Percentiles rank a stretch among this genome's conserved stretches.
phyloP scores from a whole-genome alignment of 2,113 vertebrate species.

The Engraulis encrasicolus region DNA sequence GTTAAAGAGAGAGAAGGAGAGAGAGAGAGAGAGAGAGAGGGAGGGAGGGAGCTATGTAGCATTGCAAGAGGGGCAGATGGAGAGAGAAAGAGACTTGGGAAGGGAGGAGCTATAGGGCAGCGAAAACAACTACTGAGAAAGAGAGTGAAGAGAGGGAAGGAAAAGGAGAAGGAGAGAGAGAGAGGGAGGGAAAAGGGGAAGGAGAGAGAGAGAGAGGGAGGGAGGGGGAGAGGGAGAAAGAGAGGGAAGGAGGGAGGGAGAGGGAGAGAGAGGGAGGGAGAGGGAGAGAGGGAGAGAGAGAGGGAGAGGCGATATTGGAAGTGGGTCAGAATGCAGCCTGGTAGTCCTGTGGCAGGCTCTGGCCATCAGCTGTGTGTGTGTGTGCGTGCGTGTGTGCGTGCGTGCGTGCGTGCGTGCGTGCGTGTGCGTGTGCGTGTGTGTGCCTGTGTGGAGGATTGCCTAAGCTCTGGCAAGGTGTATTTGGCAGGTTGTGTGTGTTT shows the following conservation, averaged over 20 bases:
- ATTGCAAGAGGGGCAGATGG: no score
- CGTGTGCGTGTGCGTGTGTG: slow-evolving; percentile 35
- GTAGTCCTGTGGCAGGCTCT: slow-evolving; percentile 27
- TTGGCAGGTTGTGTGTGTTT: slow-evolving; percentile 55
- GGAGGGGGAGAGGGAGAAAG: not conserved
- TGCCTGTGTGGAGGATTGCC: slow-evolving; percentile 56
- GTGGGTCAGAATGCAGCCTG: slow-evolving; percentile 17
- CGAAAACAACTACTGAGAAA: no score
- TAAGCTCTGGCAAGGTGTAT: slow-evolving; percentile 61
- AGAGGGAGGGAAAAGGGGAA: not conserved
- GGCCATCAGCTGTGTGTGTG: slow-evolving; percentile 31
- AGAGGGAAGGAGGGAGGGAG: not conserved
- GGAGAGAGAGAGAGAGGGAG: not conserved
- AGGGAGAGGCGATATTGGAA: slow-evolving; percentile 12
- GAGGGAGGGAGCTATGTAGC: no score
- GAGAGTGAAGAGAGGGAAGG: not conserved
- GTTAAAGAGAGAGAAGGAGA: no score
- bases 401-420: slow-evolving; percentile 37
- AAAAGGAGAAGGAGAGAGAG: not conserved
- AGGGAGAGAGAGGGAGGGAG: no score
- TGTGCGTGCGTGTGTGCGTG: not conserved
- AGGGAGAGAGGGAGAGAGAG: no score
- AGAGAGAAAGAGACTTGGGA: no score
- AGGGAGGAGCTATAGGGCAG: no score
- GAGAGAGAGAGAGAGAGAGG: no score